Base-by-base conservation (phyloP, 2,888 invertebrate species). In the Cremastobaeus sp. region DNA sequence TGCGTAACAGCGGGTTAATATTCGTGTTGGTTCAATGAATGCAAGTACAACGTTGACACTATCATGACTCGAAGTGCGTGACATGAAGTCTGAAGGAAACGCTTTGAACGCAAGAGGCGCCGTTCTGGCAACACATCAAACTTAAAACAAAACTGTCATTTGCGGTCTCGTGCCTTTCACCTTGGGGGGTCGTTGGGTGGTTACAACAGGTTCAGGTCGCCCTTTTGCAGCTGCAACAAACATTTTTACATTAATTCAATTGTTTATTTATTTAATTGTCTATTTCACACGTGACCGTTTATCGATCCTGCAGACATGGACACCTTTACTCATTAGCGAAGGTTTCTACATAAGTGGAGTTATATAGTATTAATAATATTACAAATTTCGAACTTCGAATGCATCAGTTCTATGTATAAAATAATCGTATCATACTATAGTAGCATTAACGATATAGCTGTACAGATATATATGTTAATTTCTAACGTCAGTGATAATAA, bases 151-250 rank as follows among this genome's bases (percentile, higher is more conserved):
- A 73, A 66, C 72, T 48, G 72, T 64, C 71, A 71, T 50, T 68
- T 64, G 60, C 45, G 74, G 64, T 68, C 70, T 74, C 70, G 71
- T 73, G 73, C 71, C 70, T 64, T 64, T 59, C 64, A 74, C 43
- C 68, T 69, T 71, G 37, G 71, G 59, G 70, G 74, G 66, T 55
- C 50, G 43, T 55, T 59, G 41, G 54, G 41, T 54, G 20, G 41
- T 77, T 77, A 77, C 73, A 77, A 75, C 37, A 74, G 54, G 41
- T 68, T 66, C 39, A 75, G 21, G 50, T 68, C 66, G 39, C 50
- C 62, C 34, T 65, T 66, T 52, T 77, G 77, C 64, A 77, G 60
- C 77, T 75, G 48, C 2, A 74, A 70, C 41, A 64, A 11, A 69
- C 12, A 47, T n/a, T 32, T 45, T 28, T 45, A 28, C 32, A 5